phyloP scores from a whole-genome alignment of 2,113 vertebrate species.

The Mungos mungo region DNA sequence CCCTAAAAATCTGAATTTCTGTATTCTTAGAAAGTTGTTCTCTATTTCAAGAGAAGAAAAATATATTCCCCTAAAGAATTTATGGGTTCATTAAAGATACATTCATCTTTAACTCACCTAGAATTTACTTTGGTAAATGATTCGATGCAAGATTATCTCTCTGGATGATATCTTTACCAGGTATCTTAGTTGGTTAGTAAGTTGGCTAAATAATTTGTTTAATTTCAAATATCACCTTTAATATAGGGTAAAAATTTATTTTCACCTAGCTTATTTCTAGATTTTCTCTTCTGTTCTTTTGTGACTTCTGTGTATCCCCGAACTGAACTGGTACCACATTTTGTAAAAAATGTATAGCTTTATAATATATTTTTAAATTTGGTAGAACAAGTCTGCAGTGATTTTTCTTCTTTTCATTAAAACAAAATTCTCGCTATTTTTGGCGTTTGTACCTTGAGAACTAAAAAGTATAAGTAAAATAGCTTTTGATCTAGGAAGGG shows the following conservation, averaged over 20 bases:
- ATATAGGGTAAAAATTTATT: background rate
- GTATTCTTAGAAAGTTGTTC: background rate
- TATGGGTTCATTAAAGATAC: background rate
- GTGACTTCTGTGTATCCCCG: background rate
- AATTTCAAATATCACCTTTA: slow-evolving; percentile 37
- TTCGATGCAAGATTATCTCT: background rate
- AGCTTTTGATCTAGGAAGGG: background rate
- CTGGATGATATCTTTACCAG: background rate
- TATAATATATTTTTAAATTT: background rate
- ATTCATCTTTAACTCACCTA: slow-evolving; percentile 1
- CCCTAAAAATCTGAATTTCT: background rate
- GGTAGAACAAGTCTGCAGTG: background rate
- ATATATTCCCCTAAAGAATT: background rate
- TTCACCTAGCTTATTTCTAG: background rate
- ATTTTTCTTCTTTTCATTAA: background rate
- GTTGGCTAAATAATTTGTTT: background rate
- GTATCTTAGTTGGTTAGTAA: background rate
- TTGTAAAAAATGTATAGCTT: background rate
- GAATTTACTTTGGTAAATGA: background rate
- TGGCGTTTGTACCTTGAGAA: slow-evolving; percentile 7
- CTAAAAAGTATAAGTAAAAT: background rate
- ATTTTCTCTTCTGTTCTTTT: background rate
- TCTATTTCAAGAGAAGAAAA: background rate
- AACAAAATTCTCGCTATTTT: background rate
- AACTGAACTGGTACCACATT: background rate